phyloP scores from a whole-genome alignment of 2,888 invertebrate species.

The Tetragonula carbonaria region DNA sequence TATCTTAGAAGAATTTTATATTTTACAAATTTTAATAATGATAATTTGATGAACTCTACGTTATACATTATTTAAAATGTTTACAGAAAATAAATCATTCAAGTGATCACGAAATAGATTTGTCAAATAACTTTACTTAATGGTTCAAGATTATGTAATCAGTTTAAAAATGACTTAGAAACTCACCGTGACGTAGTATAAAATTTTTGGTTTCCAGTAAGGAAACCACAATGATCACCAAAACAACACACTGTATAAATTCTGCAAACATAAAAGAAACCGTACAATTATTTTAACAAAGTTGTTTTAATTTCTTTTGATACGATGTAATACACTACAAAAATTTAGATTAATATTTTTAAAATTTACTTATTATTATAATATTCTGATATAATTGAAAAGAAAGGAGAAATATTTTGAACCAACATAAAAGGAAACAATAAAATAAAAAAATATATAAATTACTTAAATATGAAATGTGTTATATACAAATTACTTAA shows the following conservation, averaged over 20 bases:
- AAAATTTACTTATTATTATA: background rate
- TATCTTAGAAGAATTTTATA: too few species aligned
- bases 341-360: background rate
- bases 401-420: background rate
- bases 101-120: background rate
- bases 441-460: background rate
- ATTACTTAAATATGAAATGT: background rate
- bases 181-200: slow-evolving; percentile 80
- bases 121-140: background rate
- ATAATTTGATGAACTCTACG: background rate
- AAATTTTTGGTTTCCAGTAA: slow-evolving; percentile 77
- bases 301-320: too few species aligned
- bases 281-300: slow-evolving; percentile 26
- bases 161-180: slow-evolving; percentile 1
- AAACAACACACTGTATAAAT: slow-evolving; percentile 49
- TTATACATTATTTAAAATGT: background rate
- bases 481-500: background rate
- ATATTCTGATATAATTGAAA: background rate
- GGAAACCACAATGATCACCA: slow-evolving; percentile 81
- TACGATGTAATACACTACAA: background rate
- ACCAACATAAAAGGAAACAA: background rate
- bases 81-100: background rate
- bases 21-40: background rate
- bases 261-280: slow-evolving; percentile 47
- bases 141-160: background rate